A percentile compares a stretch with the other conserved stretches of the same genome.
These are phyloP conservation scores for Heliconius himera DNA, from an alignment of 1,140 invertebrate species.

Conservation along the genomic window DNA sequence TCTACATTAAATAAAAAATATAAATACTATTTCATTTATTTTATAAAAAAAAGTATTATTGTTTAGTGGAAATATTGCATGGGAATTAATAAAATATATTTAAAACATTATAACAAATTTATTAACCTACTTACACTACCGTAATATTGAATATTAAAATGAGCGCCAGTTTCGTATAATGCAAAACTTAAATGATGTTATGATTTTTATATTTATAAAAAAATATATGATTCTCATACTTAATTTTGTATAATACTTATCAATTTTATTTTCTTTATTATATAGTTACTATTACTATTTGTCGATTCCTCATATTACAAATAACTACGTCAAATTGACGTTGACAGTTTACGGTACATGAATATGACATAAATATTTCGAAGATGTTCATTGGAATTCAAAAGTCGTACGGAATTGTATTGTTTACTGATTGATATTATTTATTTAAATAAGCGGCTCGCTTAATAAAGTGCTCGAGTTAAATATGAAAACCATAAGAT, in stretches of 20 bases:
- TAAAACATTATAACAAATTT: neutral
- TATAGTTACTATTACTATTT: too few relatives aligned
- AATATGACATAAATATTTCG: neutral
- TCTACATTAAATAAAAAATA: too few relatives aligned
- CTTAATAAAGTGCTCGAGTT: neutral
- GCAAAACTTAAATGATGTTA: neutral
- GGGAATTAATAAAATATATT: neutral
- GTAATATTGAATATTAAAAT: neutral
- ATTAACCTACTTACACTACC: neutral
- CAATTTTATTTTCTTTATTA: too few relatives aligned
- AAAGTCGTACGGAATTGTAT: conserved; percentile 17
- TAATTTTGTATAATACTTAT: too few relatives aligned
- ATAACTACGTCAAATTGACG: neutral
- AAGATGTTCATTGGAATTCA: conserved; percentile 20
- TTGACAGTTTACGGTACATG: conserved; percentile 1
- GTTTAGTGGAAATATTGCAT: too few relatives aligned
- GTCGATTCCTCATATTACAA: too few relatives aligned
- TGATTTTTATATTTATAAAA: too few relatives aligned
- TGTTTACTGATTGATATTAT: neutral
- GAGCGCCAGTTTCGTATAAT: neutral
- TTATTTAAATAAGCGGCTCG: neutral
- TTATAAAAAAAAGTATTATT: too few relatives aligned
- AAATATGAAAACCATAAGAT: neutral
- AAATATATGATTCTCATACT: too few relatives aligned
- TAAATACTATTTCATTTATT: too few relatives aligned